These are phyloP conservation scores for Drosophila glabriapex DNA, from an alignment of 2,888 invertebrate genomes.

Conservation along the genomic window DNA sequence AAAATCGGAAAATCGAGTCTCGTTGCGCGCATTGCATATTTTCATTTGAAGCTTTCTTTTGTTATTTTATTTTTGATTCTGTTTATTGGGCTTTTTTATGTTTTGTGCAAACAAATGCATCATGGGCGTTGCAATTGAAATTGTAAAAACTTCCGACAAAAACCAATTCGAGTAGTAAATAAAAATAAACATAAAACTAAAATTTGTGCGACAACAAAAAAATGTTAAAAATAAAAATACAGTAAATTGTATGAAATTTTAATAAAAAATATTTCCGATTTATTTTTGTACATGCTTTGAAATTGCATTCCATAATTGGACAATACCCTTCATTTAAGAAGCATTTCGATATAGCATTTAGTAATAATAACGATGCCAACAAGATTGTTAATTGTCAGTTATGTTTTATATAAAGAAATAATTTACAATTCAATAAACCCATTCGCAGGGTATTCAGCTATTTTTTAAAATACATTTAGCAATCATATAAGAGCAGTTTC, in stretches of 20 bases:
- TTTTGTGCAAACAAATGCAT: constrained; percentile 38
- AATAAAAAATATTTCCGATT: constrained; percentile 29
- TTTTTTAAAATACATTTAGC: background rate
- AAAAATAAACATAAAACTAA: constrained; percentile 34
- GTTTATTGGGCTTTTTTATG: constrained; percentile 15
- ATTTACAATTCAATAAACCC: background rate
- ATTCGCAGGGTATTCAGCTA: background rate
- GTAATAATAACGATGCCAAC: background rate
- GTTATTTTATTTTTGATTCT: constrained; percentile 23
- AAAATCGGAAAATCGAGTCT: constrained; percentile 43
- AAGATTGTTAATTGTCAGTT: background rate
- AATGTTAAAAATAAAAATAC: constrained; percentile 4
- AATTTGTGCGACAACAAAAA: constrained; percentile 14
- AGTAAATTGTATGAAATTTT: constrained; percentile 39
- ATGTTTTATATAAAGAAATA: background rate
- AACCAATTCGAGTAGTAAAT: constrained; percentile 27
- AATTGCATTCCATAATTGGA: constrained; percentile 2
- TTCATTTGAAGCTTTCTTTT: constrained; percentile 42
- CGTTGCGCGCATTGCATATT: constrained; percentile 40
- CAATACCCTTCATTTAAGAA: background rate
- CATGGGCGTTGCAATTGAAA: constrained; percentile 39
- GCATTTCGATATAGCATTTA: background rate
- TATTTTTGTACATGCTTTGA: constrained; percentile 23
- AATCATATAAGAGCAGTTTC: constrained; percentile 8
- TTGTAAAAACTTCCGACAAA: constrained; percentile 25